Evolutionary conservation across 2,797 vertebrate genomes (phyloP).

Genomic region (Orientallactaga sibirica): DNA sequence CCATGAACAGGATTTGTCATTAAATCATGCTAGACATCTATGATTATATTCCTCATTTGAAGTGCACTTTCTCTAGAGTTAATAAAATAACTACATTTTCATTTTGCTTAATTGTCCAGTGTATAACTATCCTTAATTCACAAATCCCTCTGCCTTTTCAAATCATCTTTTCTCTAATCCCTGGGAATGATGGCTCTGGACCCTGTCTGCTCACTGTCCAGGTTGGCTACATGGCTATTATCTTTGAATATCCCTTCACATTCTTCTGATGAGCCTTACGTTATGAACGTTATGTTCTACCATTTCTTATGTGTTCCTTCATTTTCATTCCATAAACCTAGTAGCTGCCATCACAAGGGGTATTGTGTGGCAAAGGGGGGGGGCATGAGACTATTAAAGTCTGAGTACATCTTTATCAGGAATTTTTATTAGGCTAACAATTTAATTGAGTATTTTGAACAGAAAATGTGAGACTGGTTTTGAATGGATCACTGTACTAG

Average conservation of each 20-base stretch:
- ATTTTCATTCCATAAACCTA: neutral
- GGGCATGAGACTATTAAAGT: neutral
- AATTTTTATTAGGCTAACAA: neutral
- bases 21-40: neutral
- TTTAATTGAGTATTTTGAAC: neutral
- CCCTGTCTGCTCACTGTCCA: neutral
- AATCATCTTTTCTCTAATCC: neutral
- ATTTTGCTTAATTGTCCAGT: slow-evolving; percentile 23
- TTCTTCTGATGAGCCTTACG: neutral
- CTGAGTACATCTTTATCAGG: neutral
- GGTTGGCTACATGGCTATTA: neutral
- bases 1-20: neutral
- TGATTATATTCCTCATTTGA: neutral
- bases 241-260: neutral
- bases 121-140: neutral
- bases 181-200: neutral
- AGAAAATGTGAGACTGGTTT: neutral
- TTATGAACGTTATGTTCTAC: neutral
- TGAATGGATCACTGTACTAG: neutral
- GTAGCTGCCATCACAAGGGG: neutral
- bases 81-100: neutral
- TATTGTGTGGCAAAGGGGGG: neutral
- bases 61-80: neutral
- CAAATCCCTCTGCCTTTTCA: neutral
- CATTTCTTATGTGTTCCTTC: neutral